Conservation (phyloP, 1,140 invertebrate species). For the Gonatopus flavifemur region DNA sequence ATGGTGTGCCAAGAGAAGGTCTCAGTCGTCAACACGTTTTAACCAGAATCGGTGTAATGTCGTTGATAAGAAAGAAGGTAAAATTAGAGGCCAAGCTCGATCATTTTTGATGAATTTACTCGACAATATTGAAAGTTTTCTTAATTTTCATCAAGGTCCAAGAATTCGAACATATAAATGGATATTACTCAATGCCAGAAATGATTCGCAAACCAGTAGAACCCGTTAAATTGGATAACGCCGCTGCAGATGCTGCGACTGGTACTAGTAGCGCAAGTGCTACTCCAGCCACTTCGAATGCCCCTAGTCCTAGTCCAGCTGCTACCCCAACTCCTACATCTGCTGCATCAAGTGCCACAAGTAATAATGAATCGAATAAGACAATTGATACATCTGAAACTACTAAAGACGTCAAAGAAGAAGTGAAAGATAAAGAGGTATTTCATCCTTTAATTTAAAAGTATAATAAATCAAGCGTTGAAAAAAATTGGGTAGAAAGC, state of each 20-base stretch:
- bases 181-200: slow-evolving; percentile 96
- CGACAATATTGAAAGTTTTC: no score
- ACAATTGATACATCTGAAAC: slow-evolving; percentile 27
- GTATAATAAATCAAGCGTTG: no score
- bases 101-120: no score
- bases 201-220: slow-evolving; percentile 80
- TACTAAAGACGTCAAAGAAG: slow-evolving; percentile 57
- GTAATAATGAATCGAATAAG: slow-evolving; percentile 36
- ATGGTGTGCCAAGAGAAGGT: slow-evolving; percentile 98
- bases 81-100: no score
- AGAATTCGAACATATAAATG: slow-evolving; percentile 98
- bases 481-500: no score
- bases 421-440: slow-evolving; percentile 55
- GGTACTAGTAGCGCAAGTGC: slow-evolving; percentile 61
- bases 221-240: slow-evolving; percentile 57
- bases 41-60: slow-evolving; percentile 98
- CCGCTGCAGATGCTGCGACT: slow-evolving; percentile 45
- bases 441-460: background rate
- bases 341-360: slow-evolving; percentile 33
- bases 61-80: slow-evolving; percentile 97
- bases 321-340: slow-evolving; percentile 60
- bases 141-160: no score
- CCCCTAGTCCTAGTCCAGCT: slow-evolving; percentile 65
- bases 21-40: slow-evolving; percentile 96
- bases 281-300: slow-evolving; percentile 71